These are phyloP conservation scores for Smithornis capensis DNA, from an alignment of 2,113 vertebrate genomes.

Conservation along the genomic window DNA sequence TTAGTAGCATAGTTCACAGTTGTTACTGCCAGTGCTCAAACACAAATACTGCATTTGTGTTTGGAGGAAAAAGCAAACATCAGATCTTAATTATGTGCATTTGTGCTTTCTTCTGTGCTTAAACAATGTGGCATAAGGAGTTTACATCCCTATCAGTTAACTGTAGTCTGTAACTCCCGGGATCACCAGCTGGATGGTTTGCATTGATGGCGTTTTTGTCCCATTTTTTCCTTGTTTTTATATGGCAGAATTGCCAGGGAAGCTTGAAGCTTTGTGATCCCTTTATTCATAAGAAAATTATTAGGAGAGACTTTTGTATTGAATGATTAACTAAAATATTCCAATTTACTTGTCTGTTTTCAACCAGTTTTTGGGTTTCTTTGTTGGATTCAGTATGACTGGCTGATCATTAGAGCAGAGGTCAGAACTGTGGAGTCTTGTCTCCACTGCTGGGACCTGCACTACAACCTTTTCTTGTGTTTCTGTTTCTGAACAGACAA, in stretches of 20 bases:
- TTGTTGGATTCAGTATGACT: neutral
- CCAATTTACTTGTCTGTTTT: neutral
- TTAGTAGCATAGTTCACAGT: conserved; percentile 76
- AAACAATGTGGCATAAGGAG: conserved; percentile 71
- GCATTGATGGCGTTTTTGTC: neutral
- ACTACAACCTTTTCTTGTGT: neutral
- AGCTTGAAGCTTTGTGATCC: conserved; percentile 33
- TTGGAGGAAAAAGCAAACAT: conserved; percentile 71
- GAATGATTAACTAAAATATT: neutral
- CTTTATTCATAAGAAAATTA: neutral
- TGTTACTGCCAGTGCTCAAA: conserved; percentile 71
- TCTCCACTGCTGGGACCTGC: neutral
- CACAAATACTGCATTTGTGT: conserved; percentile 75
- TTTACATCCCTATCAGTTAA: conserved; percentile 65
- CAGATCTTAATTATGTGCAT: conserved; percentile 75
- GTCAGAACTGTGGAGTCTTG: neutral
- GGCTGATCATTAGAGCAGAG: neutral
- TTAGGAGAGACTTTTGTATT: neutral
- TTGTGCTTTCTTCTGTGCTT: conserved; percentile 60
- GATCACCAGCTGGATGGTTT: conserved; percentile 45
- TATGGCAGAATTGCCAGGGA: conserved; percentile 8
- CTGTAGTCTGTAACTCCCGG: conserved; percentile 55
- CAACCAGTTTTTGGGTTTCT: neutral
- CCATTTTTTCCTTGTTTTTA: neutral
- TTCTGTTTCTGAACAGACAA: neutral